Evolutionary conservation across 1,140 invertebrate species (phyloP), one percentile per base, ranked within the genome.

Genomic region (Saxidomus purpurata): DNA sequence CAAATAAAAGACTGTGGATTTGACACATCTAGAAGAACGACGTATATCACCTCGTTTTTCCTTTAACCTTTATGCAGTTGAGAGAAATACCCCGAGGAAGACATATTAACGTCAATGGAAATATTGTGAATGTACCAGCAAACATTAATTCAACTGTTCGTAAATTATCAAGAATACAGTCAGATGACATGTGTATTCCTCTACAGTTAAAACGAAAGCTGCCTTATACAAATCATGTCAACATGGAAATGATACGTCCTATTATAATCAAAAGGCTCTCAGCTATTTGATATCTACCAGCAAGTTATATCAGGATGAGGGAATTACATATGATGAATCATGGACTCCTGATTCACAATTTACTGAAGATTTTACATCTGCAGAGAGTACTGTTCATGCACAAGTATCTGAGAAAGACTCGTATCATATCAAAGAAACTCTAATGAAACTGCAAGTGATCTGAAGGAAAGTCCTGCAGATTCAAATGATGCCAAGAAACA

Each of bases 111-210:
- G 17, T 88, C 0, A 25, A 52, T 47, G 83, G 90, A 31, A 91
- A 91, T 89, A 79, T 91, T 52, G 90, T 91, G 2, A 91, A 91
- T 89, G 87, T 89, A 2, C 82, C 90, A 43, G 17, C 79, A 34
- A 74, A 91, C 83, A 61, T 89, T 25, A 77, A 36, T 22, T 15
- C 15, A 49, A 89, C 88, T 34, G 59, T 89, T 11, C 40, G n/a
- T 19, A 17, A 19, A 28, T 87, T 91, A 76, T 80, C 84, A 34
- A 59, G 90, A 22, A 67, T 11, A 17, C 0, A 63, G 0, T 49
- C 69, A 19, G 77, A 91, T 13, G 61, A 47, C 31, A 2, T 47
- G 28, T 69, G 59, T 25, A 82, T 91, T 25, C 43, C 40, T 19
- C 9, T 89, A 28, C 61, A 89, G 52, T 43, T 89, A 4, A 91